phyloP scores from a whole-genome alignment of 2,888 invertebrate species.

The Balanococcus diminutus region DNA sequence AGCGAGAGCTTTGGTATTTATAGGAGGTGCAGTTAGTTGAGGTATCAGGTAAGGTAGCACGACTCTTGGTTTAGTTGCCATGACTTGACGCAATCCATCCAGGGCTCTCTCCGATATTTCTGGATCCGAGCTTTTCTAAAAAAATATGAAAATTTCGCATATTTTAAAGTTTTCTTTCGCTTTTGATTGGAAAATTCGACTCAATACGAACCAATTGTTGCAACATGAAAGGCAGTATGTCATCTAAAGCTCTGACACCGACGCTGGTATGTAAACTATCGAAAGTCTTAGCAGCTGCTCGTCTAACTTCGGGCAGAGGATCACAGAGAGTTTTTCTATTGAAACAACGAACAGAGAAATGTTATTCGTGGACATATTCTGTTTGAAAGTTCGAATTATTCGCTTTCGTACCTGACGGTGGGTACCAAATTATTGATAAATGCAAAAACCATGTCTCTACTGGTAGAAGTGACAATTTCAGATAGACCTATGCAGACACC shows the following conservation, averaged over 20 bases:
- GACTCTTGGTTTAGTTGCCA: slow-evolving; percentile 94
- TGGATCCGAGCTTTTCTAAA: slow-evolving; percentile 76
- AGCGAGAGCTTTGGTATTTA: slow-evolving; percentile 91
- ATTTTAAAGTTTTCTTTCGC: not conserved
- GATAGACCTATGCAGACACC: slow-evolving; percentile 98
- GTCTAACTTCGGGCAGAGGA: slow-evolving; percentile 87
- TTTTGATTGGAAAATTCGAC: not conserved
- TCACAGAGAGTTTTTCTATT: slow-evolving; percentile 68
- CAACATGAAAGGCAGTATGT: slow-evolving; percentile 92
- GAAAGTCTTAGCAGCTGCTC: slow-evolving; percentile 96
- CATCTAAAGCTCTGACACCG: slow-evolving; percentile 91
- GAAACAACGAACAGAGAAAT: not conserved
- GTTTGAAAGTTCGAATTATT: not conserved
- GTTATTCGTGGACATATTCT: not conserved
- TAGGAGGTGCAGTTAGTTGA: slow-evolving; percentile 84
- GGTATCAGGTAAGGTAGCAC: slow-evolving; percentile 96
- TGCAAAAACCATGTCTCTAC: slow-evolving; percentile 89
- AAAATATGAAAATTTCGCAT: slow-evolving; percentile 56
- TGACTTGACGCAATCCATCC: slow-evolving; percentile 95
- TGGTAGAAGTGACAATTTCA: slow-evolving; percentile 97
- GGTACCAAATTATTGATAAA: slow-evolving; percentile 88
- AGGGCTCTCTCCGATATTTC: slow-evolving; percentile 85
- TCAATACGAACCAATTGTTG: slow-evolving; percentile 68
- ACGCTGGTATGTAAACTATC: slow-evolving; percentile 94
- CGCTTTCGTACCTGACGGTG: slow-evolving; percentile 72